Evolutionary conservation across 2,888 invertebrate species (phyloP), one percentile per base, ranked within the genome.

Genomic region (Corbicula japonica): DNA sequence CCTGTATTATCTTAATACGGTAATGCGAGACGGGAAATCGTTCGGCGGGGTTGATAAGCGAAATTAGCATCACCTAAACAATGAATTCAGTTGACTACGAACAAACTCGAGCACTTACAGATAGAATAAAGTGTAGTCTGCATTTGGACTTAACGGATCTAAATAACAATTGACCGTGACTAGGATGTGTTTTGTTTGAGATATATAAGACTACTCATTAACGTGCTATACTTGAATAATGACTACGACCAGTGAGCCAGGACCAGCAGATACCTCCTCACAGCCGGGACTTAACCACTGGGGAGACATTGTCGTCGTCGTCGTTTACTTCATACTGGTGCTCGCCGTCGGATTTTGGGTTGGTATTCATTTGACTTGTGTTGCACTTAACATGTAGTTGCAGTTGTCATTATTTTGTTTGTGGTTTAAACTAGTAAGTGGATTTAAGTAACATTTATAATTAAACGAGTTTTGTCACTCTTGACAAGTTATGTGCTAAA

Each of bases 301-400:
- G 88, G 88, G 80, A 2, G 93, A 91, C 73, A 89, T 92, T 41
- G 79, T 82, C 21, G 87, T 90, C 6, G 85, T 93, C 23, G 87
- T 91, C 8, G 76, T 87, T 0, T 93, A 92, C 74, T 92, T 93
- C 68, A 85, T 91, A 23, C 72, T 91, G 26, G 91, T 92, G 0
- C 69, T 92, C 21, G 88, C 84, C 15, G 91, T 93, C 28, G 92
- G 92, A 80, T 71, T 93, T 18, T 91, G 91, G 92, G 93, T 93
- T 81, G 86, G 91, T 88, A 18, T 38, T 38, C 15, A 12, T 38
- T 15, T 38, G 8, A 38, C 15, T 38, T 12, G 41, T 12, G 41
- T 8, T 12, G 41, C 10, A 18, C 41, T 38, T 38, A 18, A 38
- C 15, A 18, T 15, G n/a, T 38, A 38, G 18, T 38, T 38, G 18